Evolutionary conservation across 2,888 invertebrate species (phyloP), one percentile per base, ranked within the genome.

Genomic region (Zootermopsis nevadensis): DNA sequence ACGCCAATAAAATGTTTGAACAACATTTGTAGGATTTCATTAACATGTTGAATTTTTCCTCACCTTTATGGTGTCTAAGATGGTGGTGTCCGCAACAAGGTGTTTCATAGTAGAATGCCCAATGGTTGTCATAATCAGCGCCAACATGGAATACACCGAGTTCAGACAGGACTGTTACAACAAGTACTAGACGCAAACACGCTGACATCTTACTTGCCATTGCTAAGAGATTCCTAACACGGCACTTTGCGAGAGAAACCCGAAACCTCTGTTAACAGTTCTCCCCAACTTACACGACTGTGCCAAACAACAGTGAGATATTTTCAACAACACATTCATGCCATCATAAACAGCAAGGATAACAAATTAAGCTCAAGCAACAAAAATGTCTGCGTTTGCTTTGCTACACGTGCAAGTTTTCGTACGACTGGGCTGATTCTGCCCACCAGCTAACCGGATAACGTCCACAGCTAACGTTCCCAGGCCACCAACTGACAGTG

Each of bases 61-160:
- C 74, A 90, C 93, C 93, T 93, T 93, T 91, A 86, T 93, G 93
- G 88, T 93, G 93, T 85, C 93, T 89, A 85, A 93, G 91, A 84
- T 93, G 92, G 88, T 88, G 88, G 80, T 90, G 92, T 91, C 92
- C 90, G 89, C 93, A 93, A 88, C 93, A 93, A 74, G 93, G 93
- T 88, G 93, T 92, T 89, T 93, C 93, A 90, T 92, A 92, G 88
- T 91, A 93, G 87, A 93, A 91, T 74, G 92, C 93, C 93, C 93
- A 93, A 87, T 92, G 93, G 90, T 93, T 93, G 86, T 91, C 93
- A 89, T 90, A 90, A 86, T 89, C 93, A 86, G 91, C 91, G 7
- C 30, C 38, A 15, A 77, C 83, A n/a, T 79, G 30, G 67, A 81
- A 81, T 38, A 77, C 66, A n/a, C 82, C 83, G 48, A 85, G 82